A percentile compares a stretch with the other conserved stretches of the same genome.
phyloP scores from a whole-genome alignment of 2,888 invertebrate species.

The Dexiosoma caninum region DNA sequence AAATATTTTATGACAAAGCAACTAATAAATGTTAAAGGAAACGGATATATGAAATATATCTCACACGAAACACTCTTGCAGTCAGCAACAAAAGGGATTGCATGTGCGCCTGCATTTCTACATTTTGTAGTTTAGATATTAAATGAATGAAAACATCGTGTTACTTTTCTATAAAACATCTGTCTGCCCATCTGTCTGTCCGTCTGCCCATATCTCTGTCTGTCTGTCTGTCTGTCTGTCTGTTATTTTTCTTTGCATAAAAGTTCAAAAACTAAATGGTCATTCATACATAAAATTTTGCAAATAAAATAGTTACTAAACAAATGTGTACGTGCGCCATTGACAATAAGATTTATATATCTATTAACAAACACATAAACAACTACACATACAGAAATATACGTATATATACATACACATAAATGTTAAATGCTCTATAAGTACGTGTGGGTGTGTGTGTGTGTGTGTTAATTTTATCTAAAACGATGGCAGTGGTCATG shows the following conservation, averaged over 20 bases:
- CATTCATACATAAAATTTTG: conserved; percentile 39
- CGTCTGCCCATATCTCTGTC: not conserved
- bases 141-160: conserved; percentile 19
- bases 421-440: too few species aligned
- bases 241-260: not conserved
- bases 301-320: conserved; percentile 30
- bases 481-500: conserved; percentile 17
- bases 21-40: conserved; percentile 26
- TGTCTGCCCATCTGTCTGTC: not conserved
- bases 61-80: not conserved
- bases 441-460: not conserved
- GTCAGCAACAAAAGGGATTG: not conserved
- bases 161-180: not conserved
- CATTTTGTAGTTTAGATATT: not conserved
- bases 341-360: not conserved
- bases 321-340: conserved; percentile 1
- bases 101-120: not conserved
- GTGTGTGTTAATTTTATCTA: not conserved
- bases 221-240: not conserved
- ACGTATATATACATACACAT: not conserved
- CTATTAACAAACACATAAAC: too few species aligned
- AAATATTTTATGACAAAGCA: not conserved
- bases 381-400: too few species aligned
- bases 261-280: conserved; percentile 42
- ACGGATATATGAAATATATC: conserved; percentile 14